These are phyloP conservation scores for Enoplosus armatus DNA, from an alignment of 2,797 vertebrate genomes.

Conservation along the genomic window DNA sequence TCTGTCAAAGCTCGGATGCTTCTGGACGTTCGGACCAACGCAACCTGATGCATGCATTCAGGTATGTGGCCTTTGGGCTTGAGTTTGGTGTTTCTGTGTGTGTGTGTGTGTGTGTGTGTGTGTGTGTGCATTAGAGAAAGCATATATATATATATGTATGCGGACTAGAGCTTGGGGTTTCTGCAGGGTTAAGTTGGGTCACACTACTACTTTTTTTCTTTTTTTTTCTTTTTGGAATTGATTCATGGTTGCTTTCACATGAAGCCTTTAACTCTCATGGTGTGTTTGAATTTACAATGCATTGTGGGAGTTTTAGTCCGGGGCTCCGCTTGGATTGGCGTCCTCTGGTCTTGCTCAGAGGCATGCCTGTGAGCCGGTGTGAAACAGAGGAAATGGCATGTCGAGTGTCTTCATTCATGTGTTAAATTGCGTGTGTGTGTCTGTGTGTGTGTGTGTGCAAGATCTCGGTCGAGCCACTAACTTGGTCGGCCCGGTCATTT, in stretches of 20 bases:
- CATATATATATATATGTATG: too few relatives aligned
- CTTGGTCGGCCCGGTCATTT: slow-evolving; percentile 18
- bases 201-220: neutral
- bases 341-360: slow-evolving; percentile 40
- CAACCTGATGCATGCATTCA: slow-evolving; percentile 23
- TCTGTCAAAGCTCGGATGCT: slow-evolving; percentile 1
- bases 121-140: too few relatives aligned
- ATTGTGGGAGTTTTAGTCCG: slow-evolving; percentile 25
- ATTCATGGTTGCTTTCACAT: slow-evolving; percentile 27
- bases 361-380: slow-evolving; percentile 20
- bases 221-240: neutral
- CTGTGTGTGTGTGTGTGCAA: too few relatives aligned
- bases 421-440: slow-evolving; percentile 7
- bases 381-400: slow-evolving; percentile 29
- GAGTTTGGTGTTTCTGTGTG: neutral
- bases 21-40: neutral
- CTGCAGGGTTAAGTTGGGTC: neutral
- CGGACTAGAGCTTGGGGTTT: neutral
- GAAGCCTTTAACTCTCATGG: neutral
- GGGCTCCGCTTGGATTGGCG: slow-evolving; percentile 30
- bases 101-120: neutral
- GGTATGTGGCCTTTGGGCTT: slow-evolving; percentile 18
- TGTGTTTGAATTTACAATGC: slow-evolving; percentile 15
- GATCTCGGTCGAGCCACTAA: neutral
- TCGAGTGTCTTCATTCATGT: slow-evolving; percentile 10